Base-by-base conservation (phyloP, 2,888 invertebrate genomes). In the Stomorhina lunata region DNA sequence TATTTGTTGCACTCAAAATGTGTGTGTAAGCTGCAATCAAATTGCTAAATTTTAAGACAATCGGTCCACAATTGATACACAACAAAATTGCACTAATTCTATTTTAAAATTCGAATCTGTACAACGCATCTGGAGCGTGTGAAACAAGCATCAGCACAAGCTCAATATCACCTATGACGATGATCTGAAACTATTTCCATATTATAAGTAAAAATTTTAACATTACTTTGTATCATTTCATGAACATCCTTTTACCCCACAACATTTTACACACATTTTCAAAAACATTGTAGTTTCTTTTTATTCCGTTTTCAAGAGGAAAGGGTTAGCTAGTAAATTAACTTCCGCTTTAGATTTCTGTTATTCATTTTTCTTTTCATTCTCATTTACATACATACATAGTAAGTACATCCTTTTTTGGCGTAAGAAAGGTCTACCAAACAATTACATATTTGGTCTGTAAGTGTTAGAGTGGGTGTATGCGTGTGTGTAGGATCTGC, bases 271-370 rank as follows among this genome's bases (percentile, higher is more conserved):
- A 53, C 27, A 55, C 55, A 25, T 65, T 55, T 43, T 50, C n/a
- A n/a, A n/a, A n/a, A n/a, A n/a, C 10, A 34, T 55, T 48, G 27
- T n/a, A n/a, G n/a, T n/a, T 66, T 48, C 15, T 50, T 27, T 50
- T 32, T 9, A 55, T 32, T 55, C 53, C 7, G 10, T 4, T 76
- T 17, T 53, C 10, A 4, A 17, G 10, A 57, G 69, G 69, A 80
- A 73, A 63, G 88, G 88, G 87, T 86, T 88, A 88, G 88, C 87
- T 87, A 88, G 86, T 88, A 88, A 89, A 88, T 88, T 88, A 89
- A 88, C 88, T 89, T 88, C 89, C 89, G 88, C 86, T 87, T 66
- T 65, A 27, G 17, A 65, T 73, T 69, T 72, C 45, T 76, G 65
- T 43, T 15, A 7, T 1, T 50, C 17, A n/a, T 71, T 25, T 29